Percentiles rank a stretch among this genome's conserved stretches.
Evolutionary conservation across 1,140 invertebrate genomes (phyloP).

Genomic region (Drosophila punjabiensis): DNA sequence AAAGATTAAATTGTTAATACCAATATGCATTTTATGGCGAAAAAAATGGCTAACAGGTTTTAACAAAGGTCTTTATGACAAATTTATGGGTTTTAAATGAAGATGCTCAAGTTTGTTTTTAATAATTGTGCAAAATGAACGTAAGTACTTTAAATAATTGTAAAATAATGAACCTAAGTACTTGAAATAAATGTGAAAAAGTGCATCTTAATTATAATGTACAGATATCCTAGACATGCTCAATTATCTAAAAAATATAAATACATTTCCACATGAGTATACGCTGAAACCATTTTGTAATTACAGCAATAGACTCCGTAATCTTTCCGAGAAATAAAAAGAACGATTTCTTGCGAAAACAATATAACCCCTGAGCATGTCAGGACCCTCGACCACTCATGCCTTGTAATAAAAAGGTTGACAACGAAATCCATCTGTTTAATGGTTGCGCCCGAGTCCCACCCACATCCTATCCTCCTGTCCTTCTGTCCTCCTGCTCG

Average conservation of each 20-base stretch:
- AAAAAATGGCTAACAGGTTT: no score
- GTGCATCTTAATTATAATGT: background rate
- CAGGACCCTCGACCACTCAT: slow-evolving; percentile 6
- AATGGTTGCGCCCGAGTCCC: slow-evolving; percentile 53
- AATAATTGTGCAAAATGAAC: no score
- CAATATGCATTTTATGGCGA: no score
- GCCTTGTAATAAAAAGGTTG: slow-evolving; percentile 57
- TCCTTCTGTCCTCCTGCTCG: slow-evolving; percentile 13
- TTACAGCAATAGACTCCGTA: background rate
- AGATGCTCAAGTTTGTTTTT: no score
- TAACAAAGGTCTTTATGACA: no score
- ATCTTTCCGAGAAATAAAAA: background rate
- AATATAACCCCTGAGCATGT: slow-evolving; percentile 7
- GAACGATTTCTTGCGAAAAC: background rate
- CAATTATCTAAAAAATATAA: background rate
- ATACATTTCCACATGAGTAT: background rate
- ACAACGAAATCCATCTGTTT: slow-evolving; percentile 83
- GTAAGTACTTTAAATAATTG: no score
- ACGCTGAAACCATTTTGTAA: background rate
- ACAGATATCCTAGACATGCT: background rate
- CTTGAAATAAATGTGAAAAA: background rate
- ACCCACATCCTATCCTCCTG: slow-evolving; percentile 5
- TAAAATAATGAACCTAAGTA: no score
- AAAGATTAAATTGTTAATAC: no score
- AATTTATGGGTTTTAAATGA: no score